Conservation (phyloP, 1,140 invertebrate species). For the Phocides pigmalion region DNA sequence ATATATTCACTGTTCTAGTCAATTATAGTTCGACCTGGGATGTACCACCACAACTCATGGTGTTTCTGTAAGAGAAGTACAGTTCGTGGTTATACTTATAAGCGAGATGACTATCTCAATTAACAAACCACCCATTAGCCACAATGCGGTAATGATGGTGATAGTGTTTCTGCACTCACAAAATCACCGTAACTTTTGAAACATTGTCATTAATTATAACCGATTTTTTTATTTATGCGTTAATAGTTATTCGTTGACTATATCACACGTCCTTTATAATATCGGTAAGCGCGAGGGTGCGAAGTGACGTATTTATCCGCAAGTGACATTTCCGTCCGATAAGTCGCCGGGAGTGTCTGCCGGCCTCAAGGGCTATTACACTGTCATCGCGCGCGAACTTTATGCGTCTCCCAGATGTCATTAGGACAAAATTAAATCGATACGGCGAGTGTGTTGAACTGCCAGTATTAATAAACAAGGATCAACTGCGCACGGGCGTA, state of each 20-base stretch:
- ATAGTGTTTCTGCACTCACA: too few relatives aligned
- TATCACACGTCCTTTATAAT: constrained; percentile 27
- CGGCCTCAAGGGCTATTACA: constrained; percentile 48
- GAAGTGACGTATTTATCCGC: constrained; percentile 55
- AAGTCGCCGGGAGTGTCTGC: constrained; percentile 51
- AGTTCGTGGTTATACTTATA: too few relatives aligned
- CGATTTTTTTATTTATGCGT: too few relatives aligned
- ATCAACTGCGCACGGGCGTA: background rate
- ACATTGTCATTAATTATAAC: too few relatives aligned
- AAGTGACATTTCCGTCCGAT: constrained; percentile 74
- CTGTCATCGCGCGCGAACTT: constrained; percentile 38
- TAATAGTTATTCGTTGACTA: background rate
- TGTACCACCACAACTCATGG: too few relatives aligned
- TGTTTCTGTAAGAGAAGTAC: too few relatives aligned
- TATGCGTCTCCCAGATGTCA: constrained; percentile 43
- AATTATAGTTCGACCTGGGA: too few relatives aligned
- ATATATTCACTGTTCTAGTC: too few relatives aligned
- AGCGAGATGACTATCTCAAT: too few relatives aligned
- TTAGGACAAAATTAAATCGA: constrained; percentile 47
- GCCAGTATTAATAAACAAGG: constrained; percentile 31
- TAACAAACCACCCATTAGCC: too few relatives aligned
- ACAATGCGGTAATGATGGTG: too few relatives aligned
- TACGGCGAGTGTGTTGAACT: constrained; percentile 48
- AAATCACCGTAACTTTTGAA: too few relatives aligned
- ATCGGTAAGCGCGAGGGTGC: constrained; percentile 54